phyloP scores from a whole-genome alignment of 1,140 invertebrate genomes.

The Heliconius eleuchia region DNA sequence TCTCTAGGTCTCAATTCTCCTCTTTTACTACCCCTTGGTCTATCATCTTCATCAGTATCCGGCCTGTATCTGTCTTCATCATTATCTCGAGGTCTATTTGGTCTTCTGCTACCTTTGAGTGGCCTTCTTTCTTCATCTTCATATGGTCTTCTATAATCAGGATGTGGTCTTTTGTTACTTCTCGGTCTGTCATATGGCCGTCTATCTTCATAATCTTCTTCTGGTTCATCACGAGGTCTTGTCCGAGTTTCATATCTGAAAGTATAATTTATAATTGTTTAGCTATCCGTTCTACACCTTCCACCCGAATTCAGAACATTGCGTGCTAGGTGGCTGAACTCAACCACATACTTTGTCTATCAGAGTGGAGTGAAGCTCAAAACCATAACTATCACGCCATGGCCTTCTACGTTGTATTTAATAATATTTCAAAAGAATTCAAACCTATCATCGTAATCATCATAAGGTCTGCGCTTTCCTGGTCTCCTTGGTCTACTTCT shows the following conservation, averaged over 20 bases:
- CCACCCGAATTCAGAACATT: no score
- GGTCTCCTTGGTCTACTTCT: conserved; percentile 76
- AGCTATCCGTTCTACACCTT: no score
- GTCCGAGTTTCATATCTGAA: conserved; percentile 73
- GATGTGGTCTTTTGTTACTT: conserved; percentile 49
- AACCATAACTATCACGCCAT: neutral
- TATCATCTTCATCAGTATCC: conserved; percentile 49
- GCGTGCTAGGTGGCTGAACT: no score
- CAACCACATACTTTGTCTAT: no score
- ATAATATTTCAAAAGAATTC: neutral
- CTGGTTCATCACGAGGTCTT: conserved; percentile 65
- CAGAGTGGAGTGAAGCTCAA: no score
- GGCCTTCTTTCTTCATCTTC: conserved; percentile 69
- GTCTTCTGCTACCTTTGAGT: conserved; percentile 60
- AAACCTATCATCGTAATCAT: conserved; percentile 82
- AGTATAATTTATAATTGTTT: conserved; percentile 5
- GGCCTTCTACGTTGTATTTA: no score
- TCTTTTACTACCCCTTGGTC: conserved; percentile 46
- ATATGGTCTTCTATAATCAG: conserved; percentile 50
- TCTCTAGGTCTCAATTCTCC: conserved; percentile 48
- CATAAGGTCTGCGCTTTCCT: conserved; percentile 71
- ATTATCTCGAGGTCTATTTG: conserved; percentile 55
- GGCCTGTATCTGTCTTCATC: conserved; percentile 55
- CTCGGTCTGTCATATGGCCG: conserved; percentile 62
- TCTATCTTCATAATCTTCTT: conserved; percentile 79